These are phyloP conservation scores for Chelmon rostratus DNA, from an alignment of 2,797 vertebrate genomes.

Conservation along the genomic window DNA sequence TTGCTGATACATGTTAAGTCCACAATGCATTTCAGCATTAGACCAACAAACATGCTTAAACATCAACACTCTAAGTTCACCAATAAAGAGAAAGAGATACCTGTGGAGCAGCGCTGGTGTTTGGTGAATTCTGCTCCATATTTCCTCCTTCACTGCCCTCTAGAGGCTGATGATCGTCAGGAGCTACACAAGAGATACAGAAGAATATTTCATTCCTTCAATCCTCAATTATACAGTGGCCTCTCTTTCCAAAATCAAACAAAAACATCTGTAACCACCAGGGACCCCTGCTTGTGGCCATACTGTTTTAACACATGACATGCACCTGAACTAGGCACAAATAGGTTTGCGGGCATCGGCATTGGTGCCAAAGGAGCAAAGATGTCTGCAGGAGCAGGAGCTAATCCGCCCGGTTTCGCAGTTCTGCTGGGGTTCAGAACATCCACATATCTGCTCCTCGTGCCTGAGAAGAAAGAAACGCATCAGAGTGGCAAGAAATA, in stretches of 20 bases:
- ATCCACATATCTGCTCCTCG: conserved; percentile 93
- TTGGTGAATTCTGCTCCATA: conserved; percentile 79
- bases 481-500: background rate
- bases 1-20: no score
- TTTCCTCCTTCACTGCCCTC: conserved; percentile 84
- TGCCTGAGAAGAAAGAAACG: conserved; percentile 74
- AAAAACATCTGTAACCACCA: background rate
- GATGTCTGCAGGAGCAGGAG: conserved; percentile 87
- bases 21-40: no score
- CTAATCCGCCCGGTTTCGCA: conserved; percentile 78
- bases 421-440: conserved; percentile 90
- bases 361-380: conserved; percentile 96
- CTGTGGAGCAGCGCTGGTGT: conserved; percentile 72
- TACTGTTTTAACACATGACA: background rate
- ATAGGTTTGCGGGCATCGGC: conserved; percentile 91
- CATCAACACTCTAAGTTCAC: background rate
- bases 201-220: background rate
- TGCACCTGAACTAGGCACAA: conserved; percentile 85
- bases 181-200: conserved; percentile 70
- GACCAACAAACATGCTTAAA: no score
- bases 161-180: conserved; percentile 86
- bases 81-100: conserved; percentile 49
- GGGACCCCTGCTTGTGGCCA: accelerated
- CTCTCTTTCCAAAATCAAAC: background rate
- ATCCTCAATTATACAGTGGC: background rate